Percentiles rank a stretch among this genome's conserved stretches.
phyloP scores from a whole-genome alignment of 2,797 vertebrate genomes.

The Trachurus trachurus region DNA sequence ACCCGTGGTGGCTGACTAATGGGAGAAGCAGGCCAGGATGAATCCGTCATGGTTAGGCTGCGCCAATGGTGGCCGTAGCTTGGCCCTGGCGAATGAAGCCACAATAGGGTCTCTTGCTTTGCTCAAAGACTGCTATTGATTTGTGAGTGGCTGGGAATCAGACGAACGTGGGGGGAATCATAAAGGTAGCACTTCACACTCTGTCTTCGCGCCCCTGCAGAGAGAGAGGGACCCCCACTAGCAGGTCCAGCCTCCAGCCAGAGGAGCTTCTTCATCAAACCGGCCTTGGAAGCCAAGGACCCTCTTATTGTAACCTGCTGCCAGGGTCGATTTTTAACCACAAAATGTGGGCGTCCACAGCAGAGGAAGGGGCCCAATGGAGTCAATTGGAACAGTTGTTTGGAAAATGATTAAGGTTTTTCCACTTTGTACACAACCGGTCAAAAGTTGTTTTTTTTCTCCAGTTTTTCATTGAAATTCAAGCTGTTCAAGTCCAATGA shows the following conservation, averaged over 20 bases:
- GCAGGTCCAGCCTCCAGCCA: conserved; percentile 1
- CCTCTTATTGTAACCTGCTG: background rate
- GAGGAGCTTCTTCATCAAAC: conserved; percentile 15
- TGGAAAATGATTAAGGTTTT: background rate
- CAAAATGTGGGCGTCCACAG: background rate
- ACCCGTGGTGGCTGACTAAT: conserved; percentile 75
- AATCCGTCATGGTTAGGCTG: conserved; percentile 77
- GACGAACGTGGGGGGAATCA: conserved; percentile 73
- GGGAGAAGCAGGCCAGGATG: conserved; percentile 56
- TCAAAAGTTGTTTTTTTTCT: too few species aligned
- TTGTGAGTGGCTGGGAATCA: conserved; percentile 68
- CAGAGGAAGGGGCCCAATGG: background rate
- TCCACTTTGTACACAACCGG: background rate
- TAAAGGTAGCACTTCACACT: conserved; percentile 37
- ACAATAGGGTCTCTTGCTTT: conserved; percentile 70
- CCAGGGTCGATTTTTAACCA: conserved; percentile 6
- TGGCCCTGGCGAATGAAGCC: conserved; percentile 41
- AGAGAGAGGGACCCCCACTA: conserved; percentile 44
- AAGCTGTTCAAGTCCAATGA: too few species aligned
- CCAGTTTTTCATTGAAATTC: too few species aligned
- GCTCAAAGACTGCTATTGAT: conserved; percentile 82
- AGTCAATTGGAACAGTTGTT: conserved; percentile 1
- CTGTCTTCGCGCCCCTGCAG: conserved; percentile 17
- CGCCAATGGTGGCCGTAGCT: conserved; percentile 35
- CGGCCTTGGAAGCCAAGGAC: background rate